Conservation (phyloP, 2,113 vertebrate genomes). For the Marmota monax region DNA sequence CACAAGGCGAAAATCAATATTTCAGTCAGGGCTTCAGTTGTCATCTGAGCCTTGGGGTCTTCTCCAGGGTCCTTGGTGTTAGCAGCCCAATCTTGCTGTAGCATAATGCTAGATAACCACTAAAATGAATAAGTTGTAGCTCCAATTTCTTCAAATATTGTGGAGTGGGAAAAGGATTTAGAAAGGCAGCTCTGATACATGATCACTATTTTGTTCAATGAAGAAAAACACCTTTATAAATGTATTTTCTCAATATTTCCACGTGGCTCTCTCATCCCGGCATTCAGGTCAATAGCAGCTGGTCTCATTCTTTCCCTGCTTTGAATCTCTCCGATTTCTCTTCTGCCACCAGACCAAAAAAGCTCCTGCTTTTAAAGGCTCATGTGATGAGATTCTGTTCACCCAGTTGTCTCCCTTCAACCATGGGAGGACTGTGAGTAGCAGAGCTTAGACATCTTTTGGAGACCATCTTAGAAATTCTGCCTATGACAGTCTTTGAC, state of each 20-base stretch:
- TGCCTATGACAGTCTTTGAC: not conserved
- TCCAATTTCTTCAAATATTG: no score
- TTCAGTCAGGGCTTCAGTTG: not conserved
- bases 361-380: not conserved
- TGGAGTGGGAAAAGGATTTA: no score
- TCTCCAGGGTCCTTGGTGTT: not conserved
- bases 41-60: not conserved
- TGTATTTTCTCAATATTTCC: not conserved
- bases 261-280: not conserved
- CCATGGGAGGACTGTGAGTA: not conserved
- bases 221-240: no score
- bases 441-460: not conserved
- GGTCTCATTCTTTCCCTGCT: not conserved
- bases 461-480: not conserved
- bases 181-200: no score
- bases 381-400: not conserved
- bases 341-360: not conserved
- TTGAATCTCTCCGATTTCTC: not conserved
- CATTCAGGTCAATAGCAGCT: not conserved
- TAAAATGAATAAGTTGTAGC: no score
- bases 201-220: no score
- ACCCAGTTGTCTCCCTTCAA: not conserved
- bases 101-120: no score
- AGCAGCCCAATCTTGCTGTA: not conserved
- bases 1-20: not conserved